phyloP scores from a whole-genome alignment of 2,888 invertebrate species.

The Diplazon laetatorius region DNA sequence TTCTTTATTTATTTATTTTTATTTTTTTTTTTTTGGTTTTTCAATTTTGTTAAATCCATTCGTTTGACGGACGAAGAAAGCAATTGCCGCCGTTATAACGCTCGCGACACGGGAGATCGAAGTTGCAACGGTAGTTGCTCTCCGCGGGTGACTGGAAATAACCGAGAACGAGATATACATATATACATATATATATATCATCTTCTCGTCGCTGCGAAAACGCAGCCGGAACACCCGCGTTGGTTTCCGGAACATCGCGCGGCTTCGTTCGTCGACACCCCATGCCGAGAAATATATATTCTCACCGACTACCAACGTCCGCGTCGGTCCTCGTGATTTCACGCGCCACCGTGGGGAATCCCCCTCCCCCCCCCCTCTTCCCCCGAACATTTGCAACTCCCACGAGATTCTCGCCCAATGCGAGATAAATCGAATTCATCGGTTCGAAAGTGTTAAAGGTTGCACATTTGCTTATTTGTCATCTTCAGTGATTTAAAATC shows the following conservation, averaged over 20 bases:
- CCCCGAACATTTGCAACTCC: not conserved
- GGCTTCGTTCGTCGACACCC: constrained; percentile 15
- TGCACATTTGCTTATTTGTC: not conserved
- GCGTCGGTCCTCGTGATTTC: not conserved
- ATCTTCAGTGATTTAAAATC: not conserved
- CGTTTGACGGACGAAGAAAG: constrained; percentile 11
- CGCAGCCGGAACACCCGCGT: constrained; percentile 32
- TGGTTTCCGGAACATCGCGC: constrained; percentile 48
- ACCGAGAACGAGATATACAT: constrained; percentile 53
- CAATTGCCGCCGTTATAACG: not conserved
- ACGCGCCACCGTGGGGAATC: not conserved
- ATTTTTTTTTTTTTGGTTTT: too few species aligned
- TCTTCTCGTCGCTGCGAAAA: not conserved
- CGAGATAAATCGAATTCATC: not conserved
- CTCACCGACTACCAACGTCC: too few species aligned
- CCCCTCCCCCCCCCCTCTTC: too few species aligned
- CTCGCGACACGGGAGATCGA: not conserved
- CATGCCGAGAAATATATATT: constrained; percentile 23
- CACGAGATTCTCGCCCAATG: not conserved
- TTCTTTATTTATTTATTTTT: too few species aligned
- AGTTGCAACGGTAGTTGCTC: constrained; percentile 21
- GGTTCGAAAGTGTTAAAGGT: not conserved
- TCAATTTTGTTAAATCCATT: not conserved
- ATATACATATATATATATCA: too few species aligned
- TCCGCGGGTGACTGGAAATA: constrained; percentile 49